Evolutionary conservation across 1,140 invertebrate genomes (phyloP).

Genomic region (Hypothenemus hampei): DNA sequence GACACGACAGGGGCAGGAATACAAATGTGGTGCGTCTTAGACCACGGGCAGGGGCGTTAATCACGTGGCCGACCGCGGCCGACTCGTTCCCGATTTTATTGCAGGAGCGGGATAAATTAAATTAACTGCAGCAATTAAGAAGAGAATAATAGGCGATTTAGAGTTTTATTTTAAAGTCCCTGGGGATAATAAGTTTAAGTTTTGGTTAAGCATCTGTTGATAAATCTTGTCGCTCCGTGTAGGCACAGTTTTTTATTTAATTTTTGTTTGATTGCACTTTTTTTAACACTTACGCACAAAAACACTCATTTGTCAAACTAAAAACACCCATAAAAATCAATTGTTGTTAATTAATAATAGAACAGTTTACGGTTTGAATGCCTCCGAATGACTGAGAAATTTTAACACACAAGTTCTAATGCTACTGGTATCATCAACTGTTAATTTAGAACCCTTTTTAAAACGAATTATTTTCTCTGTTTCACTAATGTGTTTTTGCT

Average conservation of each 20-base stretch:
- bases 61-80: constrained; percentile 28
- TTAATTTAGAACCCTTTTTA: constrained; percentile 45
- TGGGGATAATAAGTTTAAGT: constrained; percentile 29
- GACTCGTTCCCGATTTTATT: constrained; percentile 42
- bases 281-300: neutral
- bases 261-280: neutral
- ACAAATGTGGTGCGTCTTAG: constrained; percentile 43
- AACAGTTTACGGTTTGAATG: constrained; percentile 35
- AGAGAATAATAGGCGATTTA: constrained; percentile 45
- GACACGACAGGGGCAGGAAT: constrained; percentile 36
- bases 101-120: constrained; percentile 46
- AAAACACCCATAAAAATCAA: too few species aligned
- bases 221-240: constrained; percentile 8
- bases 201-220: constrained; percentile 26
- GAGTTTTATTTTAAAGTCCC: constrained; percentile 35
- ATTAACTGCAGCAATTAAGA: constrained; percentile 48
- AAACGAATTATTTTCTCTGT: constrained; percentile 43
- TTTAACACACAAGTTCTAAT: constrained; percentile 33
- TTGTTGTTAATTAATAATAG: too few species aligned
- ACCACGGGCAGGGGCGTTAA: constrained; percentile 25
- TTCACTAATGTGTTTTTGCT: constrained; percentile 43
- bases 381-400: constrained; percentile 37
- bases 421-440: constrained; percentile 43
- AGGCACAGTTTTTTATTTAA: neutral
- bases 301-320: too few species aligned